Evolutionary conservation across 2,113 vertebrate species (phyloP).

Genomic region (Pterocles gutturalis): DNA sequence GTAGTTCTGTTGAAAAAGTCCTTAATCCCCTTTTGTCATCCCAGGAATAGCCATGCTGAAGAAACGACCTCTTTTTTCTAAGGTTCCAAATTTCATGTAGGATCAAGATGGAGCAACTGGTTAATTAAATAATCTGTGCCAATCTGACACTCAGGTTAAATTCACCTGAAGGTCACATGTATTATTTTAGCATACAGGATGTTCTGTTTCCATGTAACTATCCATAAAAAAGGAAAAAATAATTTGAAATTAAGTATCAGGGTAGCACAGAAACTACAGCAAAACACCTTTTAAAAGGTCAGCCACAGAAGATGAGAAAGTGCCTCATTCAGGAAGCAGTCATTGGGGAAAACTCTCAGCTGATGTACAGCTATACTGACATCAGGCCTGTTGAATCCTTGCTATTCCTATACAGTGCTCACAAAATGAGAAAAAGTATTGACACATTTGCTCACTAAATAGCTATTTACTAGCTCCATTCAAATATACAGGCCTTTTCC

Average conservation of each 20-base stretch:
- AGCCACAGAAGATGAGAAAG: not conserved
- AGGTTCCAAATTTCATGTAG: not conserved
- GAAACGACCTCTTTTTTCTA: not conserved
- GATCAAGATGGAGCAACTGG: not conserved
- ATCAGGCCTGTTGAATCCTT: not conserved
- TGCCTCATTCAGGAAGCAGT: not conserved
- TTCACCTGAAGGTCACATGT: not conserved
- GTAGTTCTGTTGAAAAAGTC: not conserved
- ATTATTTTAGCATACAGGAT: not conserved
- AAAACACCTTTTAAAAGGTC: not conserved
- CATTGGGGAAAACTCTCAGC: not conserved
- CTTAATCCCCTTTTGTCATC: not conserved
- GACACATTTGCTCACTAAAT: fast-evolving
- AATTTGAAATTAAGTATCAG: not conserved
- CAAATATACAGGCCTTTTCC: not conserved
- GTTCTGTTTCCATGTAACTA: not conserved
- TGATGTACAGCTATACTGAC: not conserved
- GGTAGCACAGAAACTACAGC: not conserved
- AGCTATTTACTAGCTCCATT: not conserved
- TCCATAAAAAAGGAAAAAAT: not conserved
- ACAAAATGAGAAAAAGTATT: not conserved
- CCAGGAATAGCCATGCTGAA: not conserved
- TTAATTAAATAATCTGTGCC: not conserved
- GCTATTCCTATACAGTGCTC: not conserved
- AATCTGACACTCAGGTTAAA: not conserved